phyloP scores from a whole-genome alignment of 2,113 vertebrate species.

The Colaptes auratus region DNA sequence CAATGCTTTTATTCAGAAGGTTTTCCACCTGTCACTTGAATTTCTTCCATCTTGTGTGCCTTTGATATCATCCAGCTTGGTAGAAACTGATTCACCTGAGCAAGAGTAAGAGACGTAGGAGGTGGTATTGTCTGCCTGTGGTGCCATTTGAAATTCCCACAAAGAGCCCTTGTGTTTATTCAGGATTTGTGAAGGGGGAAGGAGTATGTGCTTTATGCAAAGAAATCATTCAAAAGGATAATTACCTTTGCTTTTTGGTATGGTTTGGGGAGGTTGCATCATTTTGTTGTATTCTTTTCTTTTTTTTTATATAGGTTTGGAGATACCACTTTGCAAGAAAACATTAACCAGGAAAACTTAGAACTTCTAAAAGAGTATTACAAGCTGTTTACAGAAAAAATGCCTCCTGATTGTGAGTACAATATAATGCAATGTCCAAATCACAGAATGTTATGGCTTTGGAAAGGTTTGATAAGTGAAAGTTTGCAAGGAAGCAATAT shows the following conservation, averaged over 20 bases:
- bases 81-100: not conserved
- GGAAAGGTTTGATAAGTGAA: not conserved
- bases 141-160: not conserved
- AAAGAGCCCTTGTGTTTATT: not conserved
- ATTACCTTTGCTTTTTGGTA: not conserved
- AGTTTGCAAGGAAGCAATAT: not conserved
- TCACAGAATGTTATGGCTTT: not conserved
- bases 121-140: not conserved
- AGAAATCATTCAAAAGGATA: not conserved
- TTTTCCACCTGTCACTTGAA: not conserved
- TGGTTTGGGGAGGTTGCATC: not conserved
- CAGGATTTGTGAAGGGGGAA: not conserved
- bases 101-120: not conserved
- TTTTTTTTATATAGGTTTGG: constrained; percentile 86
- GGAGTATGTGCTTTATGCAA: not conserved
- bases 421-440: not conserved
- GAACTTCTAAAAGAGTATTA: constrained; percentile 93
- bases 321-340: constrained; percentile 95
- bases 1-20: not conserved
- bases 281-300: constrained; percentile 13
- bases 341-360: constrained; percentile 96
- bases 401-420: constrained; percentile 93
- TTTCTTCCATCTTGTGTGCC: not conserved
- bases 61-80: not conserved
- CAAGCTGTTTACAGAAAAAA: constrained; percentile 88